Base-by-base conservation (phyloP, 2,888 invertebrate species). In the Eupelmus urozonus region DNA sequence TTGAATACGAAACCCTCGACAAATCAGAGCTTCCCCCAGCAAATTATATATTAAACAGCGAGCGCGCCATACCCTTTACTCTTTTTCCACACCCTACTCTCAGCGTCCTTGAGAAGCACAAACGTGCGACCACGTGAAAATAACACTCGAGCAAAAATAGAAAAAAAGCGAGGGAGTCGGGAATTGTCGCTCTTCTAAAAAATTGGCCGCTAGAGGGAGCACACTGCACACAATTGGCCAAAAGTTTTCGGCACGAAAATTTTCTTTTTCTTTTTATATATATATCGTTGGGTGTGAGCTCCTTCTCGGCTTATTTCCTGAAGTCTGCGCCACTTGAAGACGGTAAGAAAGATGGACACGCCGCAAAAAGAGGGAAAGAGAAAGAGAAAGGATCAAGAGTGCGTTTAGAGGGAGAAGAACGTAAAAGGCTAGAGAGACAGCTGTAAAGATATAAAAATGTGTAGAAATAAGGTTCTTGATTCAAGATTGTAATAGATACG, bases 211-310 rank as follows among this genome's bases (percentile, higher is more conserved):
- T 1, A 42, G 72, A 67, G 55, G n/a, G 49, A 49, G 16, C 34
- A 13, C 2, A n/a, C n/a, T n/a, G n/a, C n/a, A 18, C 5, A 73
- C 65, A 57, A 73, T 73, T 73, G 73, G 73, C 65, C 57, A 42
- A 57, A 57, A 65, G 55, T 73, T 60, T 75, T 60, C 53, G 45
- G 45, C 63, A 63, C 62, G 57, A n/a, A 70, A 76, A 70, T 45
- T 63, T 67, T 72, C 40, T n/a, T 20, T 7, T 53, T 65, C 63
- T 34, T 45, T 34, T 4, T 40, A 2, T 9, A 18, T n/a, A 20
- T 7, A n/a, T 13, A 34, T 34, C 18, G 1, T 20, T 20, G 27
- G 27, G n/a, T n/a, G n/a, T n/a, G n/a, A n/a, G 27, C 29, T 42
- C 29, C 62, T 70, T 62, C 63, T 70, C 70, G 57, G 57, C 63